phyloP scores from a whole-genome alignment of 2,113 vertebrate species.

The Podocnemis expansa region DNA sequence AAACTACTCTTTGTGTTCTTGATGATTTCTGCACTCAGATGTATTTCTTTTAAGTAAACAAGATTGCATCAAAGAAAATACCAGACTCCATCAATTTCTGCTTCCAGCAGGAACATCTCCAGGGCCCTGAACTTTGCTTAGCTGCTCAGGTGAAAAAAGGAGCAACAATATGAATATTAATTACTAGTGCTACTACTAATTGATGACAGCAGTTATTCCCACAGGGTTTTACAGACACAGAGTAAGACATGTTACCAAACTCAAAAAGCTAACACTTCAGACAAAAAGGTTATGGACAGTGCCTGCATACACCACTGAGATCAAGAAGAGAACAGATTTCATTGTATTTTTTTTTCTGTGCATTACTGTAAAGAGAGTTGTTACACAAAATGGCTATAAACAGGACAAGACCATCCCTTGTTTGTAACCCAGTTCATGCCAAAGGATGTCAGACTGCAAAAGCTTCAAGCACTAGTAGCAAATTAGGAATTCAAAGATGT shows the following conservation, averaged over 20 bases:
- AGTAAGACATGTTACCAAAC: background rate
- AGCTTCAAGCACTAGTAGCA: background rate
- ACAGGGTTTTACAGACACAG: accelerated
- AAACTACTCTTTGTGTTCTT: too few relatives aligned
- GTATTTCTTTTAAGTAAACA: too few relatives aligned
- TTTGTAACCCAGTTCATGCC: background rate
- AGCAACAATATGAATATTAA: background rate
- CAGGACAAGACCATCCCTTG: background rate
- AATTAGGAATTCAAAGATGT: background rate
- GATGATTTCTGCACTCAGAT: too few relatives aligned
- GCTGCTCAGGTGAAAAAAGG: background rate
- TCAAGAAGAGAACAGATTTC: background rate
- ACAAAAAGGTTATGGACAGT: background rate
- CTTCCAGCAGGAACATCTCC: too few relatives aligned
- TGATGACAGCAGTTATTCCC: background rate
- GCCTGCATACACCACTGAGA: background rate
- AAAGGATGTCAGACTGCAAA: background rate
- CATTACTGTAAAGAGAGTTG: background rate
- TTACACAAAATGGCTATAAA: background rate
- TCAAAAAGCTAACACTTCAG: background rate
- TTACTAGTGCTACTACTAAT: background rate
- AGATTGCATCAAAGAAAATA: too few relatives aligned
- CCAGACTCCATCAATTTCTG: too few relatives aligned
- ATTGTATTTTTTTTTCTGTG: background rate
- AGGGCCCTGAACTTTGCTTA: background rate